A percentile compares a stretch with the other conserved stretches of the same genome.
Conservation (phyloP, 2,797 vertebrate species). For the Sebastes steindachneri region DNA sequence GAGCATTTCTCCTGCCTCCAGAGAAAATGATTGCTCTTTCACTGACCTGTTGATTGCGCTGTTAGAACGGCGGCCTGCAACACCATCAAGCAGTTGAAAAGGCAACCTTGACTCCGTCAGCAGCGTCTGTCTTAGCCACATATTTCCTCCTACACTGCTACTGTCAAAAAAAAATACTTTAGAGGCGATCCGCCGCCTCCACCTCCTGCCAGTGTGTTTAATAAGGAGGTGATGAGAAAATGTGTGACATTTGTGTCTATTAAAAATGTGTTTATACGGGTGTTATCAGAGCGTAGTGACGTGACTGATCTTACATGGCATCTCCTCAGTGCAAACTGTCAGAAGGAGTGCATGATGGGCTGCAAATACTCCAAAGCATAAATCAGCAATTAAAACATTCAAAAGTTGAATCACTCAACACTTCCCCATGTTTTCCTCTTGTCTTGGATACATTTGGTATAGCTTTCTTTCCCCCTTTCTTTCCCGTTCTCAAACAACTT, state of each 20-base stretch:
- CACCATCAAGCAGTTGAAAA: not conserved
- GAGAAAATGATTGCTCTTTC: not conserved
- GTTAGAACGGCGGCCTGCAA: not conserved
- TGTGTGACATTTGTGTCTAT: not conserved
- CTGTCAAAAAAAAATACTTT: not conserved
- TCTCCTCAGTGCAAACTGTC: not conserved
- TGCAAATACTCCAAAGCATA: not conserved
- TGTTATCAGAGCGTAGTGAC: not conserved
- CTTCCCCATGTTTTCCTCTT: too few species aligned
- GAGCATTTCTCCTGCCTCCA: not conserved
- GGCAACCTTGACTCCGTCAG: not conserved
- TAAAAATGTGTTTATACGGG: not conserved
- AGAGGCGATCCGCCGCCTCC: not conserved
- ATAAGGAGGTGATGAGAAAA: constrained; percentile 4
- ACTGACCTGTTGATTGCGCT: not conserved
- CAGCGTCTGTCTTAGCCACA: not conserved
- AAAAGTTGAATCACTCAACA: not conserved
- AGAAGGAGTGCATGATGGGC: not conserved
- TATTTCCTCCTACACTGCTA: not conserved
- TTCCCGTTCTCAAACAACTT: too few species aligned
- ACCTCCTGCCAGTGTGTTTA: not conserved
- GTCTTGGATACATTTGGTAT: too few species aligned
- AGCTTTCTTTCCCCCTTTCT: too few species aligned
- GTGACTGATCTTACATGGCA: not conserved
- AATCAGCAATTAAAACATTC: not conserved